Evolutionary conservation across 2,113 vertebrate genomes (phyloP).

Genomic region (Notothenia coriiceps): DNA sequence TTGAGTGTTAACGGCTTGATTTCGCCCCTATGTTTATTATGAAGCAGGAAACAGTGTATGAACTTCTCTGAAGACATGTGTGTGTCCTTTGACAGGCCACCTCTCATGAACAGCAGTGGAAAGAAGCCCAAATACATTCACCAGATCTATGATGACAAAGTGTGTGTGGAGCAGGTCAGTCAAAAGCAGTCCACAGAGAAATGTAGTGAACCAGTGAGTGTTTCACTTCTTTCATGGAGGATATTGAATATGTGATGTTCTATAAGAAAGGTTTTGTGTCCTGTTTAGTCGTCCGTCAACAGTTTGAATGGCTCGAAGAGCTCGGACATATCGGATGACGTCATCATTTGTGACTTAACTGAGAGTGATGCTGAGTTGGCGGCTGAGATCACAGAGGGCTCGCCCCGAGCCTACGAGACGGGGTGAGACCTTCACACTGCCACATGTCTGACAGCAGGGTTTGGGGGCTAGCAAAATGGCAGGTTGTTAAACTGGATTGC

Average conservation of each 20-base stretch:
- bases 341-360: conserved; percentile 94
- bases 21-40: too few relatives aligned
- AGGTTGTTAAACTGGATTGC: too few relatives aligned
- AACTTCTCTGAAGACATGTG: not conserved
- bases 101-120: conserved; percentile 92
- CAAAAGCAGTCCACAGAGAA: not conserved
- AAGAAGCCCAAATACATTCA: conserved; percentile 94
- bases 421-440: conserved; percentile 57
- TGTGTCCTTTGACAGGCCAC: conserved; percentile 81
- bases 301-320: conserved; percentile 82
- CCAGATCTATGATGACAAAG: conserved; percentile 90
- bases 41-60: too few relatives aligned
- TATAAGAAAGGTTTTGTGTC: not conserved
- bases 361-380: conserved; percentile 78
- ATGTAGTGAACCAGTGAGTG: not conserved
- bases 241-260: not conserved
- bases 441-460: not conserved
- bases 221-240: not conserved
- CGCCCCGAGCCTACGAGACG: conserved; percentile 65
- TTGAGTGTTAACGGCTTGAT: too few relatives aligned
- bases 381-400: conserved; percentile 78
- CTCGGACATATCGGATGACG: conserved; percentile 90
- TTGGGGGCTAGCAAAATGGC: too few relatives aligned
- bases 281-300: conserved; percentile 69
- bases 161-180: conserved; percentile 80